Percentiles rank a stretch among this genome's conserved stretches.
Evolutionary conservation across 2,797 vertebrate genomes (phyloP).

Genomic region (Parauchenoglanis punctatus): DNA sequence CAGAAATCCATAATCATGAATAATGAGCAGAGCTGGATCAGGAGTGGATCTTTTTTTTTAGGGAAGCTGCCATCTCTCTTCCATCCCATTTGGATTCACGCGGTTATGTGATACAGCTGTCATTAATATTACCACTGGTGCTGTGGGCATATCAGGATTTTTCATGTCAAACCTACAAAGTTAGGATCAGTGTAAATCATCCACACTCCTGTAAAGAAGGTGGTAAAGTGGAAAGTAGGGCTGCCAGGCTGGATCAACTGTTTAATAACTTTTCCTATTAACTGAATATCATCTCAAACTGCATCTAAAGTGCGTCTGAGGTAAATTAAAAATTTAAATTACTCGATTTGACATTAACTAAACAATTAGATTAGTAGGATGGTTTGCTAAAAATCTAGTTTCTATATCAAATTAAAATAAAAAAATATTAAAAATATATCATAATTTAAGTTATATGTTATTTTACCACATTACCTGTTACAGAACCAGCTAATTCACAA

Average conservation of each 20-base stretch:
- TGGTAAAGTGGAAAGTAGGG: background rate
- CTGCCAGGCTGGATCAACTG: background rate
- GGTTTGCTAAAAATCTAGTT: background rate
- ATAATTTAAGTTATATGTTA: background rate
- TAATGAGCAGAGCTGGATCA: background rate
- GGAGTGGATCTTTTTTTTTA: background rate
- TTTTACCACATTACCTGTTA: background rate
- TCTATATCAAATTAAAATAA: background rate
- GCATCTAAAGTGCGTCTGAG: background rate
- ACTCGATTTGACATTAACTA: background rate
- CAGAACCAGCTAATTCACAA: background rate
- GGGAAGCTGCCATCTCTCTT: background rate
- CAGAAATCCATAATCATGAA: background rate
- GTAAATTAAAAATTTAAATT: background rate
- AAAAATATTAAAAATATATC: no score
- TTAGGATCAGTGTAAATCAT: background rate
- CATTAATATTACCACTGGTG: background rate
- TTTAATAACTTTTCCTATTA: background rate
- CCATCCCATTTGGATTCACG: background rate
- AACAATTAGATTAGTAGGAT: background rate
- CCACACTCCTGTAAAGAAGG: background rate
- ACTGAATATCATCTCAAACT: background rate
- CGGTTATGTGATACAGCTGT: background rate
- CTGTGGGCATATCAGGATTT: background rate
- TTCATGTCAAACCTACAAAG: background rate